A percentile compares a stretch with the other conserved stretches of the same genome.
Evolutionary conservation across 2,888 invertebrate species (phyloP).

Genomic region (Deroplatys truncata): DNA sequence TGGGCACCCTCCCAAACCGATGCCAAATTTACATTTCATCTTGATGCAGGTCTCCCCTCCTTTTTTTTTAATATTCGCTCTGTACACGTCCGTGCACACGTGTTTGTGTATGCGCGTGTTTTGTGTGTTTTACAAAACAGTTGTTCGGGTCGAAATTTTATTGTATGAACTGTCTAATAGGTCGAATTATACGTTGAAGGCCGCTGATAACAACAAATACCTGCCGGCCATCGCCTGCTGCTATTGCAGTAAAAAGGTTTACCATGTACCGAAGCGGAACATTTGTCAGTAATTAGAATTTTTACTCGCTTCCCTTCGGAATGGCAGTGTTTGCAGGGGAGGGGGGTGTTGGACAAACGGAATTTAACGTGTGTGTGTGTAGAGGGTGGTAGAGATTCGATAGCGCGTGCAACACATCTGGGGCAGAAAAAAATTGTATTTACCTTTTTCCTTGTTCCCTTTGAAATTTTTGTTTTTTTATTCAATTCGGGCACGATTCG

Average conservation of each 20-base stretch:
- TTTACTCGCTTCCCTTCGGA: not conserved
- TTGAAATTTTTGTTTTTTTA: slow-evolving; percentile 5
- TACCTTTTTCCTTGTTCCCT: slow-evolving; percentile 15
- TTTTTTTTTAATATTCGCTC: not conserved
- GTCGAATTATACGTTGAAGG: not conserved
- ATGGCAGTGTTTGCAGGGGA: not conserved
- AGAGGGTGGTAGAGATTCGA: not conserved
- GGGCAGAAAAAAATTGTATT: slow-evolving; percentile 2
- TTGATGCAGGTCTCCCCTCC: not conserved
- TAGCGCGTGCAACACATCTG: slow-evolving; percentile 6
- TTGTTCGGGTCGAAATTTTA: slow-evolving; percentile 3
- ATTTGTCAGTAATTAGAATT: slow-evolving; percentile 16
- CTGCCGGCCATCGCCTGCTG: not conserved
- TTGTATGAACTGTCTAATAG: slow-evolving; percentile 14
- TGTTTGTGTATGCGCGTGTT: not conserved
- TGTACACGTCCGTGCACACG: not conserved
- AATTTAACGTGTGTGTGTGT: not conserved
- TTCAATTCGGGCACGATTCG: slow-evolving; percentile 11
- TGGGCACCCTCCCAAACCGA: not conserved
- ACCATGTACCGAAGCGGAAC: slow-evolving; percentile 10
- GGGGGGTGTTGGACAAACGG: slow-evolving; percentile 4
- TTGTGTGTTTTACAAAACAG: not conserved
- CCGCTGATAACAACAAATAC: slow-evolving; percentile 12
- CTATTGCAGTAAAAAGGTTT: slow-evolving; percentile 8
- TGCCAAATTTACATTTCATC: slow-evolving; percentile 5